phyloP scores from a whole-genome alignment of 2,113 vertebrate species.

The Bombycilla garrulus region DNA sequence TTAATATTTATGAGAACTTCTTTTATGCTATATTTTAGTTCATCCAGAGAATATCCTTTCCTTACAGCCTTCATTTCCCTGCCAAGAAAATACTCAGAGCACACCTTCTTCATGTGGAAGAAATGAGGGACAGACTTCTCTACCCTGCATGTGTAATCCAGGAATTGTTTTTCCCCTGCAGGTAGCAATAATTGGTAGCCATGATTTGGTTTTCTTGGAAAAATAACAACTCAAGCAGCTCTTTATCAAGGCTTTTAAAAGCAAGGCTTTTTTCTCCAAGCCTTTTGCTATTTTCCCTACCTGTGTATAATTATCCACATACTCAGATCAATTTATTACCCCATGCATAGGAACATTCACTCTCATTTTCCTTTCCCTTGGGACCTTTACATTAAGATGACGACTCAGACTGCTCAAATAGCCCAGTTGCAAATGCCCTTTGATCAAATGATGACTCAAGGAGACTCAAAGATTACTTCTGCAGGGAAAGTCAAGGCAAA shows the following conservation, averaged over 20 bases:
- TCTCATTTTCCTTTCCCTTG: neutral
- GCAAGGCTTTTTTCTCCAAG: neutral
- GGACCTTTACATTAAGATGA: slow-evolving; percentile 5
- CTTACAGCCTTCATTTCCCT: neutral
- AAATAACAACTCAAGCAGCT: neutral
- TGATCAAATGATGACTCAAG: slow-evolving; percentile 39
- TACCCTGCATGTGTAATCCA: neutral
- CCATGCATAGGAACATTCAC: neutral
- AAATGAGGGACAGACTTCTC: neutral
- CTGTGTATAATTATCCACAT: neutral
- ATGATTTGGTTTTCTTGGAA: neutral
- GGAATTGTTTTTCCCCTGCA: neutral
- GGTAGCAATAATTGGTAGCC: neutral
- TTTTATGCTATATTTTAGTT: neutral
- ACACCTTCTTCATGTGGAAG: neutral
- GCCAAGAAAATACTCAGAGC: neutral
- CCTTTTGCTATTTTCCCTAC: neutral
- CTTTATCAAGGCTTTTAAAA: neutral
- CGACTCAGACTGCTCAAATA: neutral
- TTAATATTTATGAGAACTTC: neutral
- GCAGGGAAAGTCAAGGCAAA: slow-evolving; percentile 38
- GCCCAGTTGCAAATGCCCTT: neutral
- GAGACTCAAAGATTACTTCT: slow-evolving; percentile 18
- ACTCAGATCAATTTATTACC: neutral
- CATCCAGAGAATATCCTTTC: neutral